Percentiles rank a stretch among this genome's conserved stretches.
Evolutionary conservation across 2,113 vertebrate genomes (phyloP).

Genomic region (Nesogale talazaci): DNA sequence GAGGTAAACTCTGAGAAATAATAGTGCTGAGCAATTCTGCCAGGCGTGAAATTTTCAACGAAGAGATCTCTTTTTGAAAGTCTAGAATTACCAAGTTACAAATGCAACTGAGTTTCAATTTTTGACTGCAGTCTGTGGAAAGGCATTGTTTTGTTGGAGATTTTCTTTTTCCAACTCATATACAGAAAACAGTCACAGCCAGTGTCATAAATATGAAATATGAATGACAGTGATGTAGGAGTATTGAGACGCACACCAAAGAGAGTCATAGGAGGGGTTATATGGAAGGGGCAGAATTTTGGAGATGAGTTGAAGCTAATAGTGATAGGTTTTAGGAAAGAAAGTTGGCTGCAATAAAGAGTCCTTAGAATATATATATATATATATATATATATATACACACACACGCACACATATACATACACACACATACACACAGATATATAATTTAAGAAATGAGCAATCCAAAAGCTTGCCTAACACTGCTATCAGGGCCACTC

Average conservation of each 20-base stretch:
- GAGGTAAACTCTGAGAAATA: slow-evolving; percentile 50
- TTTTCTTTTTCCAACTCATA: background rate
- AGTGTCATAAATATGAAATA: background rate
- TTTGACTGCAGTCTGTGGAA: background rate
- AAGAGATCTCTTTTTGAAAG: background rate
- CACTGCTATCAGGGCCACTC: too few relatives aligned
- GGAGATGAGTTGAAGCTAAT: background rate
- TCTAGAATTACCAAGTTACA: background rate
- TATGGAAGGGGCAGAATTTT: background rate
- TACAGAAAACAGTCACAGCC: slow-evolving; percentile 12
- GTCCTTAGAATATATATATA: background rate
- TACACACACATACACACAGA: too few relatives aligned
- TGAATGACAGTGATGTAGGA: background rate
- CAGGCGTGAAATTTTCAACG: background rate
- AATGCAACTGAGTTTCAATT: slow-evolving; percentile 32
- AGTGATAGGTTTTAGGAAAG: slow-evolving; percentile 46
- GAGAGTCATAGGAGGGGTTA: background rate
- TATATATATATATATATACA: too few relatives aligned
- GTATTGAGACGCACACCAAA: background rate
- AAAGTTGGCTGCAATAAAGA: background rate
- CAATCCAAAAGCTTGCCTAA: background rate
- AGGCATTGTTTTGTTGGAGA: background rate
- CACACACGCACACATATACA: too few relatives aligned
- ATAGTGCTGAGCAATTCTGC: background rate
- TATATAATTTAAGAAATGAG: background rate